These are phyloP conservation scores for Dicrurus megarhynchus DNA, from an alignment of 2,113 vertebrate genomes.

Conservation along the genomic window DNA sequence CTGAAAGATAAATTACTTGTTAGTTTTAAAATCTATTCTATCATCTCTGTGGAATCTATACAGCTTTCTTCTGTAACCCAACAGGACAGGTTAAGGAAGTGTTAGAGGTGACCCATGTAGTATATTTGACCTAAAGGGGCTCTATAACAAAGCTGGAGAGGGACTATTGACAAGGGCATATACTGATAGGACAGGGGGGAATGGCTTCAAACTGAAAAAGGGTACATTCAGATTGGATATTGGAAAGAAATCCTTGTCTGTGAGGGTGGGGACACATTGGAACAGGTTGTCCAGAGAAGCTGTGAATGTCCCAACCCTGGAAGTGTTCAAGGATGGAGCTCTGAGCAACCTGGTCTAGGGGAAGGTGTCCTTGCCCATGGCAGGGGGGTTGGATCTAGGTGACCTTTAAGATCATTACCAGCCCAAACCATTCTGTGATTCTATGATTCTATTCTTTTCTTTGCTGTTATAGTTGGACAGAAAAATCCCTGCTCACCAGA, in stretches of 20 bases:
- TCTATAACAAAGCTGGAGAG: neutral
- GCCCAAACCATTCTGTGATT: neutral
- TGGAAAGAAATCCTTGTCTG: neutral
- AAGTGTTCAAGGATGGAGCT: neutral
- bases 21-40: neutral
- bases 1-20: neutral
- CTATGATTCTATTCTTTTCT: neutral
- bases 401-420: neutral
- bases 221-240: fast-evolving
- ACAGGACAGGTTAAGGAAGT: neutral
- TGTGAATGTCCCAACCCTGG: neutral
- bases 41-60: neutral
- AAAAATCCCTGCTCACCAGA: neutral
- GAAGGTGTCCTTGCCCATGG: neutral
- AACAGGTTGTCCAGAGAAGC: neutral
- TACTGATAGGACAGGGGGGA: neutral
- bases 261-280: neutral
- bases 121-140: neutral
- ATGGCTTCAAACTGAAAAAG: neutral
- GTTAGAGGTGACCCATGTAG: neutral
- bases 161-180: neutral
- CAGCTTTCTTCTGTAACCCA: neutral
- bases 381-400: neutral
- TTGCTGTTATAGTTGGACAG: neutral
- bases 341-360: neutral